These are phyloP conservation scores for Ctenomys sociabilis DNA, from an alignment of 2,113 vertebrate genomes.

Conservation along the genomic window DNA sequence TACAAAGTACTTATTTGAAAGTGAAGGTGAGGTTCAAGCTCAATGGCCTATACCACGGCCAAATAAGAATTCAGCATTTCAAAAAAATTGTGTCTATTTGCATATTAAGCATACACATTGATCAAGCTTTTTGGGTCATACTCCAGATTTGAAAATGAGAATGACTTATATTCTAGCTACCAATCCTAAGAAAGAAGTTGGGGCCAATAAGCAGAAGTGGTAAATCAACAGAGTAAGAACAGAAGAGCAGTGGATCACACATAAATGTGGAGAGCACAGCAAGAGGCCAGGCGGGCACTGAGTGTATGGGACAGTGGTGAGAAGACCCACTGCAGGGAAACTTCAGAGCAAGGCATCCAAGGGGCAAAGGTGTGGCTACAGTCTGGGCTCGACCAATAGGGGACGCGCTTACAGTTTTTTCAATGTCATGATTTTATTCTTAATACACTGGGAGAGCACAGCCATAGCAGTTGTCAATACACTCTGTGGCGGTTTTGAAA, in stretches of 20 bases:
- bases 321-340: neutral
- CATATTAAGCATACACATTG: neutral
- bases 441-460: neutral
- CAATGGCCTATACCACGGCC: neutral
- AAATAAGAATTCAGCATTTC: conserved; percentile 24
- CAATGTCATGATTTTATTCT: neutral
- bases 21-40: conserved; percentile 40
- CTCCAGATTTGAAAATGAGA: neutral
- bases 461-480: neutral
- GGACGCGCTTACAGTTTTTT: neutral
- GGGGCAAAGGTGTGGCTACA: neutral
- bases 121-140: neutral
- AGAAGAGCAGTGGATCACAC: neutral
- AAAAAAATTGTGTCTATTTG: neutral
- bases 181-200: neutral
- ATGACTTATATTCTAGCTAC: neutral
- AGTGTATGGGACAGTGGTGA: neutral
- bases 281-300: neutral
- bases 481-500: neutral
- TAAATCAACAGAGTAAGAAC: neutral
- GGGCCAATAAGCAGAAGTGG: neutral
- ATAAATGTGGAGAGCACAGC: neutral
- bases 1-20: conserved; percentile 73
- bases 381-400: neutral
- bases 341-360: neutral